Conservation (phyloP, 2,888 invertebrate genomes). For the Microplitis deprimator region DNA sequence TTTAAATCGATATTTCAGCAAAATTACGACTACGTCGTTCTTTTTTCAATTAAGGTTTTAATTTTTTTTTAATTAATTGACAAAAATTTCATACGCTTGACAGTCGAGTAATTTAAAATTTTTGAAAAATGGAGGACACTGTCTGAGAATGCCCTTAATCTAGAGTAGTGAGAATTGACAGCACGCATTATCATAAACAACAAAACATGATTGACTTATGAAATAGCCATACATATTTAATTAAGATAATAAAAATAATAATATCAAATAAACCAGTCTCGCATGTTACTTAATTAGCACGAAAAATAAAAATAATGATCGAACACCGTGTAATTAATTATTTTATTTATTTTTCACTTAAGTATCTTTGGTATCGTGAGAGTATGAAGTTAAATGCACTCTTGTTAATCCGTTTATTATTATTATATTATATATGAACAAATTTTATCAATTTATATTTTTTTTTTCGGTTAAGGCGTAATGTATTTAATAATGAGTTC, state of each 20-base stretch:
- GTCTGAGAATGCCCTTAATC: neutral
- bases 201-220: neutral
- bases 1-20: too few species aligned
- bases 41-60: too few species aligned
- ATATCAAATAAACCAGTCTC: conserved; percentile 1
- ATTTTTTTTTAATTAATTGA: too few species aligned
- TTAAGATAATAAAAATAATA: neutral
- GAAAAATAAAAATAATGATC: conserved; percentile 9
- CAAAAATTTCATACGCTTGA: too few species aligned
- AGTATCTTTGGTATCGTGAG: conserved; percentile 51
- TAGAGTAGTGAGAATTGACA: neutral
- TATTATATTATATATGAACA: neutral
- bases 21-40: too few species aligned
- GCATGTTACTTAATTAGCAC: neutral
- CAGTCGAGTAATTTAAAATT: too few species aligned
- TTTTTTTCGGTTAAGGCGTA: neutral
- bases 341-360: conserved; percentile 25
- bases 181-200: neutral
- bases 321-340: conserved; percentile 19
- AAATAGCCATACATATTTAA: neutral
- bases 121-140: neutral
- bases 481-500: neutral
- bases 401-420: neutral
- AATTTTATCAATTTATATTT: neutral
- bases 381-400: conserved; percentile 42